Evolutionary conservation across 2,797 vertebrate genomes (phyloP).

Genomic region (Periparus ater): DNA sequence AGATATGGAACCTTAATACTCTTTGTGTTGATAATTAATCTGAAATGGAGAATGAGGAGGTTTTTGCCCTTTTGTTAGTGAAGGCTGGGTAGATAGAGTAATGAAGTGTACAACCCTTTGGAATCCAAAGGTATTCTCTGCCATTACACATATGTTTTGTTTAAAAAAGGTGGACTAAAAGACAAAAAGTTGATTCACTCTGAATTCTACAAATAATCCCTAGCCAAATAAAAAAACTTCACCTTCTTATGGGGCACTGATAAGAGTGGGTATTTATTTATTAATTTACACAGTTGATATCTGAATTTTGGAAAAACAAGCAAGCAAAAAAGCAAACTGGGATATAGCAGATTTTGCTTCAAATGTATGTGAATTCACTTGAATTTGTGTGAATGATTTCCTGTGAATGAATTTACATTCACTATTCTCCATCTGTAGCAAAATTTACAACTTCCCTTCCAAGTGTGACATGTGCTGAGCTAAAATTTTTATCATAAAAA

Average conservation of each 20-base stretch:
- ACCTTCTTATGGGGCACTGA: background rate
- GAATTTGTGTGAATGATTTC: background rate
- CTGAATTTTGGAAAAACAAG: background rate
- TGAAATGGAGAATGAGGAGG: background rate
- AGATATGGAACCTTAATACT: background rate
- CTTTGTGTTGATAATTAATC: background rate
- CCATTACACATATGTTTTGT: background rate
- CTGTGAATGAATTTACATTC: background rate
- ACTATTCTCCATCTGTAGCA: background rate
- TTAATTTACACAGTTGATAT: background rate
- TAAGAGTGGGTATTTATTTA: background rate
- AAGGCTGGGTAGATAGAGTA: background rate
- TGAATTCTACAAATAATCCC: accelerated
- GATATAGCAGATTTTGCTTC: background rate
- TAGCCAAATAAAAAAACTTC: accelerated
- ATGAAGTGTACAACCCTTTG: background rate
- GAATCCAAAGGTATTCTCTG: background rate
- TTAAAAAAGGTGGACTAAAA: background rate
- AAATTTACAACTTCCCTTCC: background rate
- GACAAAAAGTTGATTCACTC: background rate
- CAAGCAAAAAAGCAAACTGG: background rate
- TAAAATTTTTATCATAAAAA: background rate
- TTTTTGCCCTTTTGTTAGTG: background rate
- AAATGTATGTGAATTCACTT: background rate
- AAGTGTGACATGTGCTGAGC: background rate